phyloP scores from a whole-genome alignment of 2,888 invertebrate species.

The Drosophila tanythrix region DNA sequence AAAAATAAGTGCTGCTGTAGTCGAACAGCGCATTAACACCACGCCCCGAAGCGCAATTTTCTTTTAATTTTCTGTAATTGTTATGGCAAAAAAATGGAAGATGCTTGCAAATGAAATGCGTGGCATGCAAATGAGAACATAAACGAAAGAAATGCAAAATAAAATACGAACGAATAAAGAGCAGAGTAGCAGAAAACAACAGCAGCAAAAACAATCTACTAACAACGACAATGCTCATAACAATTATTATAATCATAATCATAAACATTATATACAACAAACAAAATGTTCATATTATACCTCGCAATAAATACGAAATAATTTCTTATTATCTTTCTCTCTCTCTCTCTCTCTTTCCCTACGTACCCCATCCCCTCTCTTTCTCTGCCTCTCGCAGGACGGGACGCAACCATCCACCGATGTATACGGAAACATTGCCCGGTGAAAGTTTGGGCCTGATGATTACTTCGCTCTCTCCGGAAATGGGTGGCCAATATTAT shows the following conservation, averaged over 20 bases:
- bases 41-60: conserved; percentile 52
- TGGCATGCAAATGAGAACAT: conserved; percentile 58
- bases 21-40: conserved; percentile 23
- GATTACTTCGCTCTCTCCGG: conserved; percentile 90
- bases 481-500: conserved; percentile 92
- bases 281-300: conserved; percentile 54
- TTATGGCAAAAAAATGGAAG: conserved; percentile 34
- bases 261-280: conserved; percentile 55
- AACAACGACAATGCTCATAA: conserved; percentile 63
- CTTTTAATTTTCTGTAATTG: conserved; percentile 67
- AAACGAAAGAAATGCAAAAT: conserved; percentile 19
- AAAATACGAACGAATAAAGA: background rate
- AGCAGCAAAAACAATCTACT: conserved; percentile 44
- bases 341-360: conserved; percentile 2
- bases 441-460: conserved; percentile 90
- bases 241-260: conserved; percentile 64
- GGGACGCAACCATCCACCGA: conserved; percentile 86
- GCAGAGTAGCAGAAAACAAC: conserved; percentile 5
- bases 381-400: conserved; percentile 51
- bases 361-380: background rate
- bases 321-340: conserved; percentile 25
- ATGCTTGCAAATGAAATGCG: conserved; percentile 43
- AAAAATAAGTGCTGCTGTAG: background rate
- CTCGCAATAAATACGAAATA: conserved; percentile 40
- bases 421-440: conserved; percentile 89